Conservation (phyloP, 2,888 invertebrate species). For the Drosophila infuscata region DNA sequence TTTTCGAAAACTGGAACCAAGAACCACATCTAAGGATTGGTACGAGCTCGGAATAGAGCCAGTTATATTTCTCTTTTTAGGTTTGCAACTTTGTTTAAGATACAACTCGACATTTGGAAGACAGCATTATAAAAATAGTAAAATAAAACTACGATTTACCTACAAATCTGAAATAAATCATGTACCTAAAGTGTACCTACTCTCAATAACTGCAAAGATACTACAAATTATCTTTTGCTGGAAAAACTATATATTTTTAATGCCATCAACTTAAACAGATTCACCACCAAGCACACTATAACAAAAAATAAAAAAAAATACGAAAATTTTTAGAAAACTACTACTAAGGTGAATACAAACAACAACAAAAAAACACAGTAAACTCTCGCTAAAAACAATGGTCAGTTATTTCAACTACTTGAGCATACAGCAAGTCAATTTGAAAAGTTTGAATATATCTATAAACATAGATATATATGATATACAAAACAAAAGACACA, state of each 20-base stretch:
- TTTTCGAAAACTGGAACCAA: not conserved
- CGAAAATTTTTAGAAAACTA: slow-evolving; percentile 68
- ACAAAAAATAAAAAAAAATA: not conserved
- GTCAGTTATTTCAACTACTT: slow-evolving; percentile 18
- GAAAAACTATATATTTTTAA: slow-evolving; percentile 40
- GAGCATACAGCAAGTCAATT: slow-evolving; percentile 60
- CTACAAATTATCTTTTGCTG: slow-evolving; percentile 12
- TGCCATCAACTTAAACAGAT: slow-evolving; percentile 11
- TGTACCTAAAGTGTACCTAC: slow-evolving; percentile 69
- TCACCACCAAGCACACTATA: slow-evolving; percentile 21
- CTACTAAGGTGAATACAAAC: slow-evolving; percentile 70
- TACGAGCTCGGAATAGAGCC: not conserved
- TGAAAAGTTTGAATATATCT: slow-evolving; percentile 40
- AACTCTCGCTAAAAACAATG: not conserved
- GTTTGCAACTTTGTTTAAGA: not conserved
- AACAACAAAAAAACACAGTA: slow-evolving; percentile 12
- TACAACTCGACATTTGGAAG: slow-evolving; percentile 18
- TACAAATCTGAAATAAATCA: slow-evolving; percentile 25
- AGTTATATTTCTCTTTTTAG: not conserved
- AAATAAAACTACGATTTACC: slow-evolving; percentile 8
- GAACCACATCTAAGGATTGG: not conserved
- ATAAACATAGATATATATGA: slow-evolving; percentile 11
- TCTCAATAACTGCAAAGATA: slow-evolving; percentile 22
- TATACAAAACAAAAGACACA: slow-evolving; percentile 17
- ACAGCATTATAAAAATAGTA: slow-evolving; percentile 5